Evolutionary conservation across 2,888 invertebrate species (phyloP).

Genomic region (Polyommatus iphigenia): DNA sequence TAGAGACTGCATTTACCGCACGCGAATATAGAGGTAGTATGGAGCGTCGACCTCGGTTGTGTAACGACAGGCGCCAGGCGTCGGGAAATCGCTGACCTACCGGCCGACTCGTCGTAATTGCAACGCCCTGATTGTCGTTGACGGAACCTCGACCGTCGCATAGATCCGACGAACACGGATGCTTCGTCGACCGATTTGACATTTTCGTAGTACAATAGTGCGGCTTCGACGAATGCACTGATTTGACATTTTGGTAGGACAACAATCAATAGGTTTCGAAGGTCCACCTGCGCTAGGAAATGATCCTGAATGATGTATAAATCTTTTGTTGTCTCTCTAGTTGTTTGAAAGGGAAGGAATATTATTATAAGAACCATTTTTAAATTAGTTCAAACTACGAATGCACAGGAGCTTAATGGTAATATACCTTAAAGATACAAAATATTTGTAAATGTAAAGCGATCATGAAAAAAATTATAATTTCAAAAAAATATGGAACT

Average conservation of each 20-base stretch:
- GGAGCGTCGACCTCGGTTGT: constrained; percentile 76
- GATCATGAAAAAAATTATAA: too few species aligned
- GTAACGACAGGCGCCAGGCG: constrained; percentile 74
- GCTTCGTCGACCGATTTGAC: constrained; percentile 45
- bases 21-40: constrained; percentile 35
- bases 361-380: too few species aligned
- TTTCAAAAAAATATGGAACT: background rate
- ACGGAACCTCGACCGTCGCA: constrained; percentile 44
- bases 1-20: constrained; percentile 38
- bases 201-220: constrained; percentile 2
- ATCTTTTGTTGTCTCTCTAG: too few species aligned
- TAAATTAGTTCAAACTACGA: too few species aligned
- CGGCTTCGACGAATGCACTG: constrained; percentile 45
- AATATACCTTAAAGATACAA: background rate
- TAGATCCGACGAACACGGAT: constrained; percentile 60
- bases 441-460: too few species aligned
- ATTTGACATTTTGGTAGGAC: background rate
- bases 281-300: too few species aligned
- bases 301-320: too few species aligned
- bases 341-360: too few species aligned
- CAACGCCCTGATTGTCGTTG: constrained; percentile 74
- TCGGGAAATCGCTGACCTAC: constrained; percentile 71
- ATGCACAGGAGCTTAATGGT: background rate
- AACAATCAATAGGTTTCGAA: background rate
- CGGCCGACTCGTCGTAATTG: constrained; percentile 72